Evolutionary conservation across 1,140 invertebrate species (phyloP), one percentile per base, ranked within the genome.

Genomic region (Oedothorax gibbosus): DNA sequence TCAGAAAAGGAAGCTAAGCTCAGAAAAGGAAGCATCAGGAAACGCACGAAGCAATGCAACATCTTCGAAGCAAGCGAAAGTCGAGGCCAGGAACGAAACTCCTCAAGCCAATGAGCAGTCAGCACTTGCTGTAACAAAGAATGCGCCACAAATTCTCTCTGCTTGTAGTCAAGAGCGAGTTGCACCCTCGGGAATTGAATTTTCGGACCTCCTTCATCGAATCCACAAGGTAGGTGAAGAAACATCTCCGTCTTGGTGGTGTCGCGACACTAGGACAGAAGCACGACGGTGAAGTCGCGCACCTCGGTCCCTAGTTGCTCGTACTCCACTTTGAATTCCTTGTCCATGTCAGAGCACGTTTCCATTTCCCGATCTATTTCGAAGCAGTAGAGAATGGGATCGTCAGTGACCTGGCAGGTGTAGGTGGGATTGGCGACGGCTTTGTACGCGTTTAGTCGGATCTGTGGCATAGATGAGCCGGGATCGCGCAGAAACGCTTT

Each of bases 71-170:
- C 91, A 4, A 92, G 88, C 20, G 91, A 83, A 60, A 0, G 91
- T n/a, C n/a, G n/a, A n/a, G n/a, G n/a, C n/a, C n/a, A n/a, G n/a
- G n/a, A n/a, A n/a, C n/a, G n/a, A n/a, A 92, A 93, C 53, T 92
- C 90, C 0, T 91, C 92, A 5, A 91, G 87, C 93, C 93, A 93
- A 65, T 90, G 88, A 51, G 89, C 87, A 65, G 89, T 88, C 72
- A 92, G 87, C 6, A 94, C 91, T 88, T 94, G 93, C 89, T 95
- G 94, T 20, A 94, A 93, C 87, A 94, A 93, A 0, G 94, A 92
- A 89, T 95, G 94, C 2, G 94, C 93, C 0, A 95, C 93, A 88
- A 95, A 95, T 88, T 92, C 92, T 88, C 94, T 95, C 87, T 95
- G 94, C 86, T 93, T 92, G 87, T 92, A 93, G 88, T 94, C 93